Percentiles rank a stretch among this genome's conserved stretches.
Conservation (phyloP, 1,140 invertebrate genomes). For the Solenopsis fugax region DNA sequence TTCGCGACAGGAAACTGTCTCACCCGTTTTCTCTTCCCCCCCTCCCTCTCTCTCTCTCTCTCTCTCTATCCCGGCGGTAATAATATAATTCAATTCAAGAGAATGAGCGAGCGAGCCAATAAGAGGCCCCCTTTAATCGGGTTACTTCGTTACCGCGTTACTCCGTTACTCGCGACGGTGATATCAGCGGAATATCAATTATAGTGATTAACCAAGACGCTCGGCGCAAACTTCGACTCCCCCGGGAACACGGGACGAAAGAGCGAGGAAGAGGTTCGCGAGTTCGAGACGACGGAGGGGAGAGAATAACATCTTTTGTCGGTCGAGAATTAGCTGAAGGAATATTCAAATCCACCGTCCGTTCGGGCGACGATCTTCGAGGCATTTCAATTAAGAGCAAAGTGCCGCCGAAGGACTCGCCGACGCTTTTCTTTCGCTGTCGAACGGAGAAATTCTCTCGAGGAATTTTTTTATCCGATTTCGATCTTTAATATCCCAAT, state of each 20-base stretch:
- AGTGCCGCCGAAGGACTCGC: constrained; percentile 18
- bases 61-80: constrained; percentile 73
- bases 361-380: constrained; percentile 64
- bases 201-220: constrained; percentile 87
- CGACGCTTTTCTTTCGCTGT: constrained; percentile 21
- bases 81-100: constrained; percentile 85
- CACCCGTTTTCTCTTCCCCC: constrained; percentile 56
- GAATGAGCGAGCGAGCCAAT: constrained; percentile 84
- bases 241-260: constrained; percentile 64
- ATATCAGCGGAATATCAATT: constrained; percentile 87
- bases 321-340: constrained; percentile 77
- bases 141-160: constrained; percentile 85
- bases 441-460: neutral
- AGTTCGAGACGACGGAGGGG: constrained; percentile 55
- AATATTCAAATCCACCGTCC: constrained; percentile 80
- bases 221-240: constrained; percentile 80
- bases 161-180: constrained; percentile 84
- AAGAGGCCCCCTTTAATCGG: constrained; percentile 85
- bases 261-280: constrained; percentile 62
- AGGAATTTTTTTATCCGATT: constrained; percentile 17
- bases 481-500: constrained; percentile 24
- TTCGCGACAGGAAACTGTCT: constrained; percentile 41
- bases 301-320: constrained; percentile 85
- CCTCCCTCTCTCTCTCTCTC: neutral
- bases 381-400: constrained; percentile 77